Evolutionary conservation across 2,888 invertebrate species (phyloP).

Genomic region (Polydrusus cervinus): DNA sequence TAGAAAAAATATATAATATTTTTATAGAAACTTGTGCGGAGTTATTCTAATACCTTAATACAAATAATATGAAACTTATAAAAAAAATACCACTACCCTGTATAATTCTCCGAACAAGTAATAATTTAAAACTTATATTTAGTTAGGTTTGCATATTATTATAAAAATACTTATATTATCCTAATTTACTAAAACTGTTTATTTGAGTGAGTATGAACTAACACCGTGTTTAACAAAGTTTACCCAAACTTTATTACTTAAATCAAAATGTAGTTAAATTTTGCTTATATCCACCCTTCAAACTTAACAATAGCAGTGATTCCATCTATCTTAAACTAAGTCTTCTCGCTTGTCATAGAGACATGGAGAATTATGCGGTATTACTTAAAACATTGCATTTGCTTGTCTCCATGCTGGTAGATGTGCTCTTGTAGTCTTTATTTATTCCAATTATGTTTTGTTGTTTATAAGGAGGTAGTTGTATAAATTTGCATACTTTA

Average conservation of each 20-base stretch:
- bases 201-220: neutral
- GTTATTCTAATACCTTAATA: too few species aligned
- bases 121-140: too few species aligned
- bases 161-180: too few species aligned
- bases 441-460: slow-evolving; percentile 10
- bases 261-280: slow-evolving; percentile 2
- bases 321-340: slow-evolving; percentile 21
- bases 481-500: neutral
- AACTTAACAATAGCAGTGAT: slow-evolving; percentile 18
- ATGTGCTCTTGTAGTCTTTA: slow-evolving; percentile 5
- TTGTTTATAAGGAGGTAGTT: neutral
- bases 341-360: neutral
- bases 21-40: too few species aligned
- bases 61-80: too few species aligned
- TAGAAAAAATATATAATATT: too few species aligned
- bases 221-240: neutral
- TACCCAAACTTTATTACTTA: neutral
- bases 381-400: slow-evolving; percentile 29
- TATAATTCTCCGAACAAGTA: too few species aligned
- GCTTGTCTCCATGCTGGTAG: slow-evolving; percentile 22
- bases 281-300: neutral
- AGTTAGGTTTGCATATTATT: too few species aligned
- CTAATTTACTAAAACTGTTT: too few species aligned
- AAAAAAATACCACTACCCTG: too few species aligned
- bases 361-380: slow-evolving; percentile 23